A percentile compares a stretch with the other conserved stretches of the same genome.
These are phyloP conservation scores for Araneus ventricosus DNA, from an alignment of 1,140 invertebrate genomes.

Conservation along the genomic window DNA sequence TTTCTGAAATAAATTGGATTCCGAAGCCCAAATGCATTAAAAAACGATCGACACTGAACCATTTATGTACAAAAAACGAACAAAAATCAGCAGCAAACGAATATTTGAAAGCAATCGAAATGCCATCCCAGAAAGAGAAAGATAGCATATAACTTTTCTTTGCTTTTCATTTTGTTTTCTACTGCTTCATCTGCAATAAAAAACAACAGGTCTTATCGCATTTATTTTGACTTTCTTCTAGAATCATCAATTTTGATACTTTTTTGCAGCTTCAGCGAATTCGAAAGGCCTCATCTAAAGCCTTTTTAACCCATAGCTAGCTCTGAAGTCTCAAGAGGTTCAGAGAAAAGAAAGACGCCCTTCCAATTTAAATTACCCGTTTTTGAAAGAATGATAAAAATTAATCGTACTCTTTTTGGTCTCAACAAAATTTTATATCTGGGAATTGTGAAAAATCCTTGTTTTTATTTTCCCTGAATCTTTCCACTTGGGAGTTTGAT, in stretches of 20 bases:
- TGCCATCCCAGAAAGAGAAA: neutral
- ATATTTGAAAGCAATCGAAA: conserved; percentile 3
- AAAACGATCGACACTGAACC: neutral
- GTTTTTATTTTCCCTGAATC: too few species aligned
- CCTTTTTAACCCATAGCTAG: neutral
- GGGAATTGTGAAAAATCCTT: too few species aligned
- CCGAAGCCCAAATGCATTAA: neutral
- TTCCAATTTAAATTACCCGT: conserved; percentile 21
- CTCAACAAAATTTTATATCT: neutral
- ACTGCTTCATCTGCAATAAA: conserved; percentile 18
- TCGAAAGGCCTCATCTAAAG: neutral
- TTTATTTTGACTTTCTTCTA: conserved; percentile 22
- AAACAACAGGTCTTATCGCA: conserved; percentile 20
- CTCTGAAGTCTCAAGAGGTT: neutral
- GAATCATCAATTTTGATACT: conserved; percentile 22
- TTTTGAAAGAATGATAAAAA: conserved; percentile 18
- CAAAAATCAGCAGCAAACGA: neutral
- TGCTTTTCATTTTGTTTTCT: neutral
- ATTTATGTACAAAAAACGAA: neutral
- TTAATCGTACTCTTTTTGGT: neutral
- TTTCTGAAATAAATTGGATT: neutral
- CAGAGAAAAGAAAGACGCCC: neutral
- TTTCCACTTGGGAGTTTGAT: too few species aligned
- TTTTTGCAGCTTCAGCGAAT: conserved; percentile 11
- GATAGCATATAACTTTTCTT: neutral